phyloP scores from a whole-genome alignment of 2,888 invertebrate genomes.

The Rhimphoctona megacephalus region DNA sequence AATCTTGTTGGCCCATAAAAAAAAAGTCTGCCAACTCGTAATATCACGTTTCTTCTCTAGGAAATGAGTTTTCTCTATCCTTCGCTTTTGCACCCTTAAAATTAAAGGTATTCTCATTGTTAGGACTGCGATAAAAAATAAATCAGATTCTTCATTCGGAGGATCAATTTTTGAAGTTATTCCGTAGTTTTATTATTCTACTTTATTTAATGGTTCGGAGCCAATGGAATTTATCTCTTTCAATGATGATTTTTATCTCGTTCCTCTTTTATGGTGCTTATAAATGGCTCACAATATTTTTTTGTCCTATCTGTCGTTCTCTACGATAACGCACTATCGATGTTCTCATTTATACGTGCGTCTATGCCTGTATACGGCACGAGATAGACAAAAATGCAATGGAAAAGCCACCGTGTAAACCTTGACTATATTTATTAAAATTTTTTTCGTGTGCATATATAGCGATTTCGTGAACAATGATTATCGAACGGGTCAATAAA shows the following conservation, averaged over 20 bases:
- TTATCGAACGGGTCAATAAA: background rate
- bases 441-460: background rate
- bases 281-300: constrained; percentile 4
- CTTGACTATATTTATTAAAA: background rate
- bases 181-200: background rate
- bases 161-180: background rate
- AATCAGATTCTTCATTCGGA: background rate
- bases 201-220: background rate
- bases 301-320: background rate
- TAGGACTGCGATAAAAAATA: background rate
- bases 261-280: background rate
- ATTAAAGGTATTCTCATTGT: background rate
- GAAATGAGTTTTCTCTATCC: background rate
- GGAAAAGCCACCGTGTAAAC: background rate
- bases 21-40: background rate
- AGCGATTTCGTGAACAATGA: background rate
- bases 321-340: constrained; percentile 1
- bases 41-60: background rate
- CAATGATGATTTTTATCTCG: constrained; percentile 11
- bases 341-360: constrained; percentile 6
- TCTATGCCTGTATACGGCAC: background rate
- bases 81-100: background rate
- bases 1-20: constrained; percentile 13
- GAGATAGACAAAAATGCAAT: background rate
- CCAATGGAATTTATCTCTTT: background rate